Base-by-base conservation (phyloP, 2,888 invertebrate species). In the Buathra laborator region DNA sequence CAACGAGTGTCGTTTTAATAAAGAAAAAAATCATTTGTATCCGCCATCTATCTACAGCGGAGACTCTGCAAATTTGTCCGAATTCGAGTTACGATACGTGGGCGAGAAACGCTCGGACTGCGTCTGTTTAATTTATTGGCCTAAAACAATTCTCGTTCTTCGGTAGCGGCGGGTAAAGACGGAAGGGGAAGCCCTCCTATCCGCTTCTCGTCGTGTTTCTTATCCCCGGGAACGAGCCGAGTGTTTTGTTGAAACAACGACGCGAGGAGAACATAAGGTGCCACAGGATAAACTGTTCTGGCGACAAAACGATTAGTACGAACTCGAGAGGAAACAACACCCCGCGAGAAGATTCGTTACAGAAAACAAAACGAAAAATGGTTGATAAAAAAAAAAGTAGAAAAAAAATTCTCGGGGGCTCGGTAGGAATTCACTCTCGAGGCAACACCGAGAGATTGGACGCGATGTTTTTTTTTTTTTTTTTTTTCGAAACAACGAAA, bases 81-180 rank as follows among this genome's bases (percentile, higher is more conserved):
- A 56, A 24, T 24, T 9, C 56, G 24, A 10, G 10, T 37, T 4
- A 37, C 37, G 37, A 37, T 24, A 10, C 56, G 56, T 56, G 56
- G 56, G 56, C 56, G 56, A 56, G 24, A 48, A 12, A 56, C 56
- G 62, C 32, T 32, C 62, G 48, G 62, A 46, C 62, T 16, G 59
- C 16, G 19, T 62, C 71, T 24, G 19, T 24, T 59, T 81, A 74
- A 86, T 86, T 86, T 81, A 86, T 86, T 44, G 77, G 77, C 70
- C 53, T 64, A 48, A 53, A 10, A 56, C 62, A 70, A 79, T 68
- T 74, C 79, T 68, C 51, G 66, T 66, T 51, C 66, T 46, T 29
- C 14, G 83, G 83, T 83, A 83, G 83, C 78, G 67, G 24, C 32
- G 16, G 44, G 24, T 24, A 24, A 24, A 59, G 12, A 24, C 12